These are phyloP conservation scores for Microctonus aethiopoides DNA, from an alignment of 2,888 invertebrate genomes.

Conservation along the genomic window DNA sequence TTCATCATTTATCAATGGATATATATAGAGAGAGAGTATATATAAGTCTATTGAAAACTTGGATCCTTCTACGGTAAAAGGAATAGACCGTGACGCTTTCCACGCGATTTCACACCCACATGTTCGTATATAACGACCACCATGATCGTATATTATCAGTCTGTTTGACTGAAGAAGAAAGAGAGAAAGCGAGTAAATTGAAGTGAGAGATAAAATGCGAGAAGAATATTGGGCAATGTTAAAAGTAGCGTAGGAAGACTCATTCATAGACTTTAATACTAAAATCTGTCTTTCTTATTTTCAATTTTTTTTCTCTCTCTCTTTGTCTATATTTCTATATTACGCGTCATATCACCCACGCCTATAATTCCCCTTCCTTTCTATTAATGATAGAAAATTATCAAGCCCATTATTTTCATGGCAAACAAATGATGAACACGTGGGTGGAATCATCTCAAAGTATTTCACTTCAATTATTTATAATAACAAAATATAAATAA, in stretches of 20 bases:
- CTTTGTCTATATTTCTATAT: constrained; percentile 8
- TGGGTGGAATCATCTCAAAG: background rate
- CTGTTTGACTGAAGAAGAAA: constrained; percentile 22
- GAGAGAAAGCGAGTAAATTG: constrained; percentile 29
- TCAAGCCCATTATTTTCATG: background rate
- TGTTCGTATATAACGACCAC: constrained; percentile 35
- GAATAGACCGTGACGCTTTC: constrained; percentile 54
- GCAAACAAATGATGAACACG: background rate
- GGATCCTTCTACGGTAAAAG: constrained; percentile 59
- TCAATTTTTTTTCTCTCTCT: constrained; percentile 33
- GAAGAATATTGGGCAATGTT: constrained; percentile 51
- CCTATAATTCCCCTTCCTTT: background rate
- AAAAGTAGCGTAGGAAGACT: constrained; percentile 56
- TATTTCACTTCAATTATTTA: background rate
- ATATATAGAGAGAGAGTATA: background rate
- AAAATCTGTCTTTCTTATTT: constrained; percentile 25
- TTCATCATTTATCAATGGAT: background rate
- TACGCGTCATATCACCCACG: background rate
- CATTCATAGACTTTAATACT: constrained; percentile 55
- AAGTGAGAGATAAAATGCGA: constrained; percentile 42
- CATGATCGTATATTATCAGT: constrained; percentile 20
- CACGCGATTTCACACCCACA: constrained; percentile 59
- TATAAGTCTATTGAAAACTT: constrained; percentile 19
- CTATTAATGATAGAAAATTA: background rate
- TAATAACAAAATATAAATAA: background rate